Evolutionary conservation across 1,140 invertebrate species (phyloP), one percentile per base, ranked within the genome.

Genomic region (Drosophila tristis): DNA sequence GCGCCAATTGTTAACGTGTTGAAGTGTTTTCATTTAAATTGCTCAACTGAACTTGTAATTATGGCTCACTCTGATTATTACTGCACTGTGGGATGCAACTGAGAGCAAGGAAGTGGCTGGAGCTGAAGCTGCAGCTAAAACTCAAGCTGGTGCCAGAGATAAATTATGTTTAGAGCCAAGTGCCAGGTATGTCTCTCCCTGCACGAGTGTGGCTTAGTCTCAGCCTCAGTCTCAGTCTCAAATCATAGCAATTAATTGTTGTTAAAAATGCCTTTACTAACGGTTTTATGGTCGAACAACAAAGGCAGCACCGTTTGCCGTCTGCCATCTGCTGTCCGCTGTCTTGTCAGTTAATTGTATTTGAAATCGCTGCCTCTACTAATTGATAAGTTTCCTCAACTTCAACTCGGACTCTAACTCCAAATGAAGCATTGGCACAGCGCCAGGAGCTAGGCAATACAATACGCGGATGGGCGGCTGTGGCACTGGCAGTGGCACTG

Each of bases 1-100:
- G 64, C 58, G 73, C 60, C 82, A 74, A 86, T 86, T 86, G 82
- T 89, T 89, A 68, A 78, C 82, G 84, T 89, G 82, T 78, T 87
- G 84, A 86, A 79, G 82, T 86, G 82, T 89, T 86, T 86, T 86
- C 78, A 89, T 86, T 86, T 86, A 82, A 87, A 86, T 86, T 78
- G 84, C 84, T 79, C 74, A 89, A 86, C 74, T 86, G 78, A 86
- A 86, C 82, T 89, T 87, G 82, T 89, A 86, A 86, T 86, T 87
- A 86, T 87, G 79, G 78, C 65, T 31, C 57, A 64, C 31, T 64
- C 55, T 60, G 66, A 61, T 71, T 80, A 68, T 35, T 70, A 74
- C 58, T 75, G 63, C 60, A 72, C 50, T 58, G 35, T 39, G 35
- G 35, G 35, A 39, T 39, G 35, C 11, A 78, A 78, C 42, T 31